These are phyloP conservation scores for Sminthurides bifidus DNA, from an alignment of 1,140 invertebrate genomes.

Conservation along the genomic window DNA sequence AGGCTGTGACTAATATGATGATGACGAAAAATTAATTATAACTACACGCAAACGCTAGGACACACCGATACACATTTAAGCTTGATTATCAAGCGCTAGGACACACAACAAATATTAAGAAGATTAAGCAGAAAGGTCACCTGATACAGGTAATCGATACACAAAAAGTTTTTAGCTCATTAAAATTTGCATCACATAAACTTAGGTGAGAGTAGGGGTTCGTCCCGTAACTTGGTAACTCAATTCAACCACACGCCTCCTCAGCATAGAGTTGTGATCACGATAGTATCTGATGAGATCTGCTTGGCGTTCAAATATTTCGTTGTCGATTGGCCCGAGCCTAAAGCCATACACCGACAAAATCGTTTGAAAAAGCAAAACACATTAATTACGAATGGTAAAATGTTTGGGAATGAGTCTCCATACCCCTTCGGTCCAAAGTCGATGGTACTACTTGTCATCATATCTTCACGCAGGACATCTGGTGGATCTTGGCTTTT, in stretches of 20 bases:
- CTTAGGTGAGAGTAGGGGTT: conserved; percentile 5
- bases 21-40: too few relatives aligned
- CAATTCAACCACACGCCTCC: conserved; percentile 39
- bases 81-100: too few relatives aligned
- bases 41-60: too few relatives aligned
- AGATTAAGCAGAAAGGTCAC: too few relatives aligned
- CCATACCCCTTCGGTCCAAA: conserved; percentile 17
- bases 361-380: too few relatives aligned
- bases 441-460: conserved; percentile 16
- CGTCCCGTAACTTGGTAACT: conserved; percentile 33
- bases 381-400: not conserved
- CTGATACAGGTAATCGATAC: too few relatives aligned
- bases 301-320: conserved; percentile 53
- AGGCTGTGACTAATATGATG: too few relatives aligned
- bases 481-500: conserved; percentile 15
- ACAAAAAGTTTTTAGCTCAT: too few relatives aligned
- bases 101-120: too few relatives aligned
- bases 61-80: too few relatives aligned
- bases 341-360: conserved; percentile 7
- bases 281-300: conserved; percentile 43
- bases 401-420: not conserved
- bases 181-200: too few relatives aligned
- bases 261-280: conserved; percentile 41
- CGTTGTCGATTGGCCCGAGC: conserved; percentile 34
- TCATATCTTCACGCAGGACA: conserved; percentile 26